Conservation (phyloP, 2,797 vertebrate genomes). For the Scolopax bukidnonensis region DNA sequence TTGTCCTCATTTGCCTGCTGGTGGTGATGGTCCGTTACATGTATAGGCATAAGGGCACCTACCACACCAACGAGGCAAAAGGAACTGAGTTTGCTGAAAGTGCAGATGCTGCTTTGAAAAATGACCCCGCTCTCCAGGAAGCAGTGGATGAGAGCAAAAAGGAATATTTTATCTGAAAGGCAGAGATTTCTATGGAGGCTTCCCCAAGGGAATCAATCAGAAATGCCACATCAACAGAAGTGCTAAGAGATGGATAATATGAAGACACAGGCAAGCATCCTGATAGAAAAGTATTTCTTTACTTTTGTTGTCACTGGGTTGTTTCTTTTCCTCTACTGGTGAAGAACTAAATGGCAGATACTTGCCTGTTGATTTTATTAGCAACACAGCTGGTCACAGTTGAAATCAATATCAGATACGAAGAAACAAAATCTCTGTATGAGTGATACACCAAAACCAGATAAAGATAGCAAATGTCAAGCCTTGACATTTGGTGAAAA, state of each 20-base stretch:
- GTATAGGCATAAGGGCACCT: constrained; percentile 87
- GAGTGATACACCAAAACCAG: constrained; percentile 32
- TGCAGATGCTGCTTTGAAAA: constrained; percentile 75
- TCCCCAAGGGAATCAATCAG: not conserved
- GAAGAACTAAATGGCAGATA: constrained; percentile 38
- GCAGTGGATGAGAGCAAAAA: constrained; percentile 81
- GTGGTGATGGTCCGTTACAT: constrained; percentile 75
- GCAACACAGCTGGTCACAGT: constrained; percentile 8
- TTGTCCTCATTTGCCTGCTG: constrained; percentile 79
- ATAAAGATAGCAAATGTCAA: constrained; percentile 72
- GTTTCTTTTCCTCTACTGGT: constrained; percentile 1
- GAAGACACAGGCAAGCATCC: constrained; percentile 5
- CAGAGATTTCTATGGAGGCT: constrained; percentile 12
- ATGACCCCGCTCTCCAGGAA: constrained; percentile 78
- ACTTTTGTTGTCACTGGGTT: not conserved
- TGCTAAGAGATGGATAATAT: constrained; percentile 1
- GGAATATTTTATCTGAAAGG: constrained; percentile 89
- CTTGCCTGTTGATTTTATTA: constrained; percentile 58
- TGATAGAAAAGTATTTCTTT: constrained; percentile 42
- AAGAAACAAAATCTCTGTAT: constrained; percentile 57
- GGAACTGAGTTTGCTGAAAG: constrained; percentile 80
- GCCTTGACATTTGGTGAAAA: constrained; percentile 69
- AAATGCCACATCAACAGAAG: constrained; percentile 10
- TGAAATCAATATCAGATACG: constrained; percentile 44
- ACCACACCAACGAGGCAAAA: constrained; percentile 87